Conservation (phyloP, 2,888 invertebrate genomes). For the Dolomedes plantarius region DNA sequence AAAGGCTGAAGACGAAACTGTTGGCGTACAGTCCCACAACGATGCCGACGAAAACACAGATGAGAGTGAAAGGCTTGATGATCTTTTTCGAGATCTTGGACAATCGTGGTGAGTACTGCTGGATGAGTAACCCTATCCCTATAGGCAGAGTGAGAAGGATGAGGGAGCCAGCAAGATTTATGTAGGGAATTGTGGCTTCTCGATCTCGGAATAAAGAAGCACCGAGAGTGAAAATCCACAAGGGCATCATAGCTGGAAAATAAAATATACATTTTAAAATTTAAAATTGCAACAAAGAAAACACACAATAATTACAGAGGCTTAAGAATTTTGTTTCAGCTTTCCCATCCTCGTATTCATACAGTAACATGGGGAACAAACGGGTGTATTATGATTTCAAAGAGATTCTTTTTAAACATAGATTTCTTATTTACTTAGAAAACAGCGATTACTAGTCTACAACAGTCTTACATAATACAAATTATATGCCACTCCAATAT, state of each 20-base stretch:
- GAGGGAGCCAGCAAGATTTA: conserved; percentile 85
- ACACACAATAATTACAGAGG: too few species aligned
- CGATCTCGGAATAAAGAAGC: conserved; percentile 76
- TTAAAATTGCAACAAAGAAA: too few species aligned
- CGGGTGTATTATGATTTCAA: too few species aligned
- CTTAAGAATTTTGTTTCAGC: too few species aligned
- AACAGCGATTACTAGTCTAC: too few species aligned
- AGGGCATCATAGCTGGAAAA: conserved; percentile 83
- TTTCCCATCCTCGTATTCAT: too few species aligned
- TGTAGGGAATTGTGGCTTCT: conserved; percentile 83
- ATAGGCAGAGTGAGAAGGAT: conserved; percentile 87
- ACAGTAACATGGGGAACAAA: too few species aligned
- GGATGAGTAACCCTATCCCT: conserved; percentile 76
- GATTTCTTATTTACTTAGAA: too few species aligned
- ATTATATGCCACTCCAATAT: too few species aligned
- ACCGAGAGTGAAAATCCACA: conserved; percentile 93
- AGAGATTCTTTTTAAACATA: too few species aligned
- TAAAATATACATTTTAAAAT: too few species aligned
- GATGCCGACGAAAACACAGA: conserved; percentile 77
- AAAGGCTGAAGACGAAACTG: conserved; percentile 89
- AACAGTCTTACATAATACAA: too few species aligned
- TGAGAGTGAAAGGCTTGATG: conserved; percentile 64
- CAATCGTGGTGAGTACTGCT: conserved; percentile 64
- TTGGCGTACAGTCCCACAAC: conserved; percentile 92
- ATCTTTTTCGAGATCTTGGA: conserved; percentile 75